These are phyloP conservation scores for Auanema freiburgensis DNA, from an alignment of 2,888 invertebrate genomes.

Conservation along the genomic window DNA sequence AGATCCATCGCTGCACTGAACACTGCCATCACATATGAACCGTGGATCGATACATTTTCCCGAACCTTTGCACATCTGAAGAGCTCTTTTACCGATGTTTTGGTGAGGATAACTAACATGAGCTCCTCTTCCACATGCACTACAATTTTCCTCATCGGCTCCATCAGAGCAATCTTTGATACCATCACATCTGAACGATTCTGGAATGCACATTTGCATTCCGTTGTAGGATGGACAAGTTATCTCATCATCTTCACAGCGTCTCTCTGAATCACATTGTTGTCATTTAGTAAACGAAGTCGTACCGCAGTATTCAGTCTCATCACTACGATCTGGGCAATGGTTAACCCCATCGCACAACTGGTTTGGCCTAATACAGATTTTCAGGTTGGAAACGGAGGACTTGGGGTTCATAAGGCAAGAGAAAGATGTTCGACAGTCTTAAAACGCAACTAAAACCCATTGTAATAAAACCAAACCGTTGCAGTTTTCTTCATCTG, in stretches of 20 bases:
- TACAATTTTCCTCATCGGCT: constrained; percentile 39
- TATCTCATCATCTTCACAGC: constrained; percentile 28
- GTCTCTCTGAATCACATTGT: constrained; percentile 22
- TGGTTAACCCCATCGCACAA: constrained; percentile 50
- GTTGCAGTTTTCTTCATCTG: constrained; percentile 48
- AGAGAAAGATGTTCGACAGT: neutral
- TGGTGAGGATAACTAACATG: constrained; percentile 23
- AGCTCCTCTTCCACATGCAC: constrained; percentile 30
- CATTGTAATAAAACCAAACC: too few species aligned
- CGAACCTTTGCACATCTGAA: constrained; percentile 40
- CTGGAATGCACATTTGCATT: constrained; percentile 31
- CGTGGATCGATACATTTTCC: constrained; percentile 39
- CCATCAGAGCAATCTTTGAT: constrained; percentile 35
- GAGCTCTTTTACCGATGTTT: neutral
- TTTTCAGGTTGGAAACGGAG: constrained; percentile 3
- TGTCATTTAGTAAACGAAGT: neutral
- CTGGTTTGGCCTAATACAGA: constrained; percentile 26
- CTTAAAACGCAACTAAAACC: neutral
- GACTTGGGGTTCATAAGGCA: constrained; percentile 6
- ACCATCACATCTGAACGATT: constrained; percentile 35
- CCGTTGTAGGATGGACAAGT: constrained; percentile 20
- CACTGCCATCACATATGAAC: constrained; percentile 50
- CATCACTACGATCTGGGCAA: constrained; percentile 51
- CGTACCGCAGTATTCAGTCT: constrained; percentile 25
- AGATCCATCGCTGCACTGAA: constrained; percentile 45